These are phyloP conservation scores for Drosophila buzzatii DNA, from an alignment of 2,888 invertebrate species.

Conservation along the genomic window DNA sequence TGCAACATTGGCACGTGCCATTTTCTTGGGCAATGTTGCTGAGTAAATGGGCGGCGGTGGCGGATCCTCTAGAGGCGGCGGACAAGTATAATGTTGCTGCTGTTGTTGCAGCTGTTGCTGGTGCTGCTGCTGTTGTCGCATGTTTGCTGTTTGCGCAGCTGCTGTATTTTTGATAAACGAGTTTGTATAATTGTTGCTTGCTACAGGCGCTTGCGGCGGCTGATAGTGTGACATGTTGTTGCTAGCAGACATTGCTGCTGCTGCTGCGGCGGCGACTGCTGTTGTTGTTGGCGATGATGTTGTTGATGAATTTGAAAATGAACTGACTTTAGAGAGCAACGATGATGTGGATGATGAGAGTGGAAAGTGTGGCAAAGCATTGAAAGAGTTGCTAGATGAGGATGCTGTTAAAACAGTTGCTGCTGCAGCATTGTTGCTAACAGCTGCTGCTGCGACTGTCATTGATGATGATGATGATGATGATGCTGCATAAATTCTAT, in stretches of 20 bases:
- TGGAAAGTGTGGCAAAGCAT: conserved; percentile 83
- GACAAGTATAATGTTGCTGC: conserved; percentile 82
- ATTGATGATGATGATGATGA: conserved; percentile 38
- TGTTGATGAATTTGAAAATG: conserved; percentile 76
- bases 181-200: conserved; percentile 71
- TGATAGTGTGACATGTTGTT: conserved; percentile 70
- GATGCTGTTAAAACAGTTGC: conserved; percentile 62
- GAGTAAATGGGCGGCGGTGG: conserved; percentile 84
- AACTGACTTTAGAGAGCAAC: conserved; percentile 83
- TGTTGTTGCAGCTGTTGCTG: conserved; percentile 55
- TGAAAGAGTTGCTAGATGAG: conserved; percentile 70
- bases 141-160: conserved; percentile 76
- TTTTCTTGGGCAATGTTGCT: conserved; percentile 82
- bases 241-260: conserved; percentile 4
- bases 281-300: conserved; percentile 66
- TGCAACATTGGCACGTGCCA: conserved; percentile 55
- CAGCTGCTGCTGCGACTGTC: conserved; percentile 83
- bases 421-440: conserved; percentile 58
- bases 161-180: conserved; percentile 81
- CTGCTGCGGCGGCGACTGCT: conserved; percentile 25
- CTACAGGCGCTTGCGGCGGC: conserved; percentile 67
- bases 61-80: conserved; percentile 84
- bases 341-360: conserved; percentile 83
- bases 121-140: conserved; percentile 66
- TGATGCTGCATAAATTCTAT: conserved; percentile 84